Conservation (phyloP, 2,888 invertebrate genomes). For the Lutraria lutraria region DNA sequence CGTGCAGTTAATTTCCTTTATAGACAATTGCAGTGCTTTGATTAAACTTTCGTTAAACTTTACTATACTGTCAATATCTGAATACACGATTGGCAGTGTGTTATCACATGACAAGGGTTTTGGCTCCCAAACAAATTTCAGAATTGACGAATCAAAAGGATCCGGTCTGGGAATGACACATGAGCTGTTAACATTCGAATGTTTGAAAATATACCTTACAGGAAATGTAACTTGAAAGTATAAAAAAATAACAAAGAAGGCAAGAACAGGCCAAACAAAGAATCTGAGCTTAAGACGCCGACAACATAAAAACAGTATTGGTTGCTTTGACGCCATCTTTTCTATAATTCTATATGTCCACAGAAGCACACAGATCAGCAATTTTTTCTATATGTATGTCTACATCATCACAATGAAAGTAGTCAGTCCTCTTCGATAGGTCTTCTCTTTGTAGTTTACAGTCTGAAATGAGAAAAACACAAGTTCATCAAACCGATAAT, state of each 20-base stretch:
- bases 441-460: too few relatives aligned
- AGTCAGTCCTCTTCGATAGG: too few relatives aligned
- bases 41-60: conserved; percentile 58
- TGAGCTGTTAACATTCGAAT: conserved; percentile 50
- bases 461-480: too few relatives aligned
- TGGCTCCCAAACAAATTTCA: conserved; percentile 70
- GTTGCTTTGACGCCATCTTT: background rate
- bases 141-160: conserved; percentile 65
- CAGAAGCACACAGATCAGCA: too few relatives aligned
- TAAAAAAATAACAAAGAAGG: conserved; percentile 25
- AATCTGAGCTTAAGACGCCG: background rate
- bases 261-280: background rate
- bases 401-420: too few relatives aligned
- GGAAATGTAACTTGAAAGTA: conserved; percentile 66
- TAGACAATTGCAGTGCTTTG: conserved; percentile 10
- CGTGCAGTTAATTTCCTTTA: conserved; percentile 42
- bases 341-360: background rate
- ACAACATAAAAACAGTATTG: background rate
- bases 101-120: conserved; percentile 62
- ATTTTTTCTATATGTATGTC: too few relatives aligned
- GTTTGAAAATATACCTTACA: conserved; percentile 62
- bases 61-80: conserved; percentile 51
- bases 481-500: too few relatives aligned
- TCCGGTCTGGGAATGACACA: conserved; percentile 62
- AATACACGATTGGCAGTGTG: conserved; percentile 49